phyloP scores from a whole-genome alignment of 2,797 vertebrate species.

The Acropternis orthonyx region DNA sequence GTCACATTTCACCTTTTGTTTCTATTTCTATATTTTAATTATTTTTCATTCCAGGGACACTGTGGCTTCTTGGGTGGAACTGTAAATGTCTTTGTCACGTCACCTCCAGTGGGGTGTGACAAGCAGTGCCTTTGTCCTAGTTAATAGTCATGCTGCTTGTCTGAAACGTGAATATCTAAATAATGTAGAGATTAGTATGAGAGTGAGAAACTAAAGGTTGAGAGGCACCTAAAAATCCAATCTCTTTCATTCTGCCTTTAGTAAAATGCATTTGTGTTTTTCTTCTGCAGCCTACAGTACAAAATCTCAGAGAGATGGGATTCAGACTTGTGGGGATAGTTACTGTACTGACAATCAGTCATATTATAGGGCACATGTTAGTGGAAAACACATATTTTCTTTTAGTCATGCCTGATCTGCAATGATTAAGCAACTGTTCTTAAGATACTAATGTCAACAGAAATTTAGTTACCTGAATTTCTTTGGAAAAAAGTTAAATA shows the following conservation, averaged over 20 bases:
- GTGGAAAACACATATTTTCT: background rate
- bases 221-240: background rate
- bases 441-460: background rate
- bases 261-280: background rate
- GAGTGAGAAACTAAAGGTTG: background rate
- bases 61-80: background rate
- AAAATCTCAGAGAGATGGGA: constrained; percentile 49
- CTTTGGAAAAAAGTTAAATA: background rate
- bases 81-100: background rate
- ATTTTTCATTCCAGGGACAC: background rate
- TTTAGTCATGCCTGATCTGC: background rate
- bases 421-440: background rate
- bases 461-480: background rate
- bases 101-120: background rate
- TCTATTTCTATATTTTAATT: background rate
- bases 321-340: constrained; percentile 7
- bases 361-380: constrained; percentile 2
- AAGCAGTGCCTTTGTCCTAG: background rate
- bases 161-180: background rate
- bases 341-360: constrained; percentile 8
- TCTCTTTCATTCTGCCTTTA: background rate
- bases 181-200: background rate
- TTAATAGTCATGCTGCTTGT: background rate
- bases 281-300: background rate
- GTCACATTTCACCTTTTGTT: background rate